A percentile compares a stretch with the other conserved stretches of the same genome.
These are phyloP conservation scores for Drosophila tsacasi DNA, from an alignment of 1,140 invertebrate species.

Conservation along the genomic window DNA sequence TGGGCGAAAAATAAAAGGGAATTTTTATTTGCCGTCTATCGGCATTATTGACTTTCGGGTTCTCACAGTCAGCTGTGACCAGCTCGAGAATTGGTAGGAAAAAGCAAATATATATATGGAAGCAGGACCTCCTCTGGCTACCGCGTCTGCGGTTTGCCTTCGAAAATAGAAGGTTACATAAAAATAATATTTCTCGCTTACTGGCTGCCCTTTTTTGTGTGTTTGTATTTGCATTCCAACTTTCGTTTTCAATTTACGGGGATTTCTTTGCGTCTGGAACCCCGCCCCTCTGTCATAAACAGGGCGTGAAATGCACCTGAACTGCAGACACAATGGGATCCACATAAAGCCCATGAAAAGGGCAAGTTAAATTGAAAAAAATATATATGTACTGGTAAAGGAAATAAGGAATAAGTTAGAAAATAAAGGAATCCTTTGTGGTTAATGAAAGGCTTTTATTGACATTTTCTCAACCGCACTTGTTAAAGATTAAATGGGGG, in stretches of 20 bases:
- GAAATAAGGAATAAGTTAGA: background rate
- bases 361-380: conserved; percentile 9
- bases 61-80: conserved; percentile 68
- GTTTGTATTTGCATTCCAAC: conserved; percentile 65
- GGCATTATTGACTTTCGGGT: conserved; percentile 69
- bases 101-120: background rate
- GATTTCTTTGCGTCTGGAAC: conserved; percentile 33
- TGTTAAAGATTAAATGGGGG: background rate
- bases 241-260: conserved; percentile 78
- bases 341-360: conserved; percentile 12
- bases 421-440: conserved; percentile 10
- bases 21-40: conserved; percentile 80
- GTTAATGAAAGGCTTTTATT: conserved; percentile 17
- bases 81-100: conserved; percentile 9
- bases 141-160: conserved; percentile 42
- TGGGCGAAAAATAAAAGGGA: conserved; percentile 32
- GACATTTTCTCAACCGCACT: conserved; percentile 5
- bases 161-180: conserved; percentile 47
- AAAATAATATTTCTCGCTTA: conserved; percentile 70
- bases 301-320: conserved; percentile 76
- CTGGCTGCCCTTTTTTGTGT: conserved; percentile 15
- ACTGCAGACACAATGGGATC: conserved; percentile 55
- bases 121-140: conserved; percentile 13
- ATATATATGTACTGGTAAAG: background rate
- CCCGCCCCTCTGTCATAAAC: conserved; percentile 44